Evolutionary conservation across 30 jellyfish, hydroid and myxozoan genomes (phyloP).

Genomic region (Cassiopea andromeda): DNA sequence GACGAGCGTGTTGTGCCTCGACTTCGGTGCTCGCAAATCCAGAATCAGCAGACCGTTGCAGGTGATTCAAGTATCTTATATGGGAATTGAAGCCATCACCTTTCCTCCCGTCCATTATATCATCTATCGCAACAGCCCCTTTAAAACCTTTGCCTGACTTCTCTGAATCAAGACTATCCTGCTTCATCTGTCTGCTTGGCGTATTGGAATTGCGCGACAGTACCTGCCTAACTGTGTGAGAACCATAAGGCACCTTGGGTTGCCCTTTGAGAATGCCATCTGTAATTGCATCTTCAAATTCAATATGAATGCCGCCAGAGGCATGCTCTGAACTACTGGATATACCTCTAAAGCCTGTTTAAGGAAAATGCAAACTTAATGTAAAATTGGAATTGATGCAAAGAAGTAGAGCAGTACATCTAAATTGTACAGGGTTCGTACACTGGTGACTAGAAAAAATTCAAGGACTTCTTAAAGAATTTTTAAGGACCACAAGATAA

Average conservation of each 20-base stretch:
- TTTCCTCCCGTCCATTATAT: conserved; percentile 47
- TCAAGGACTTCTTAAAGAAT: no score
- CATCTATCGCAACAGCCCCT: conserved; percentile 37
- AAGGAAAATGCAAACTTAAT: background rate
- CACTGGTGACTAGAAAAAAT: no score
- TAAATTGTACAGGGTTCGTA: no score
- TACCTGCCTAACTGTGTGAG: conserved; percentile 71
- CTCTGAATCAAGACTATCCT: conserved; percentile 62
- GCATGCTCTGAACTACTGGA: conserved; percentile 75
- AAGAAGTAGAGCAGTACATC: no score
- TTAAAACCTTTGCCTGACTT: conserved; percentile 36
- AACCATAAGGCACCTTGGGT: conserved; percentile 74
- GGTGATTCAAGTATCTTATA: conserved; percentile 54
- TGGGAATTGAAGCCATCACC: conserved; percentile 50
- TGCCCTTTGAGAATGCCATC: conserved; percentile 8
- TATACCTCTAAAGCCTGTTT: conserved; percentile 40
- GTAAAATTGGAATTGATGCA: no score
- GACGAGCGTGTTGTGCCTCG: conserved; percentile 64
- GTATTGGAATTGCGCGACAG: conserved; percentile 52
- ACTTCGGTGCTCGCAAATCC: conserved; percentile 98
- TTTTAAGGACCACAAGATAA: no score
- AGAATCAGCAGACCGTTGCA: conserved; percentile 96
- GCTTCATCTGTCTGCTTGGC: conserved; percentile 62
- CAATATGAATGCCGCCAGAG: conserved; percentile 45
- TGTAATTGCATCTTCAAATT: conserved; percentile 39